Base-by-base conservation (phyloP, 2,797 vertebrate species). In the Coreius guichenoti region DNA sequence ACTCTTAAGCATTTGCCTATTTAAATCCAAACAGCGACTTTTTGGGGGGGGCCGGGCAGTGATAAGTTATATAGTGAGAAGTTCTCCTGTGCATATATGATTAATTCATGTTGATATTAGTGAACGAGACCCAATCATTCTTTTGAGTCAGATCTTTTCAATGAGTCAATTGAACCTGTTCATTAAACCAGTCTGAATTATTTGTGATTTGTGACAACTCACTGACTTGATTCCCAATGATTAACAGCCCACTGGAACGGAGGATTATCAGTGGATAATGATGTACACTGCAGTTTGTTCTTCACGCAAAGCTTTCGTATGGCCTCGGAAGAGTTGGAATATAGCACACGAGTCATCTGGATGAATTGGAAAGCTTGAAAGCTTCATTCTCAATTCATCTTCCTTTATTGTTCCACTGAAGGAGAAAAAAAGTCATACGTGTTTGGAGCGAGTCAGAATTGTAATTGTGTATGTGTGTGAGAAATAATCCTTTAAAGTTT, bases 401-500 rank as follows among this genome's bases (percentile, higher is more conserved):
- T 65, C 29, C 11, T 67, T 45, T 49, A 16, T 14, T 36, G 21
- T 5, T 80, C 12, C 19, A 14, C 78, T 31, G 4, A 31, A 77
- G 31, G 19, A n/a, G 56, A 67, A 63, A 58, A 56, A 77, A 58
- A 54, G 5, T 7, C 17, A 49, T 31, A 21, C 0, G 5, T 8
- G 51, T 56, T 56, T 56, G 51, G 17, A 36, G 26, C 1, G 1
- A 23, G 43, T 47, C 9, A 5, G 43, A 49, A 51, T 80, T 58
- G 7, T 45, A 1, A 9, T 54, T 51, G 51, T 54, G 51, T 47
- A 12, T 23, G 21, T 58, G 9, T 77, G 6, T 39, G 43, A 23
- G 29, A n/a, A 67, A 17, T 67, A 78, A 77, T 54, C 47, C 36
- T 67, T 77, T 43, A 84, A n/a, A n/a, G n/a, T n/a, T n/a, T n/a